Conservation (phyloP, 2,888 invertebrate species). For the Latrodectus elegans region DNA sequence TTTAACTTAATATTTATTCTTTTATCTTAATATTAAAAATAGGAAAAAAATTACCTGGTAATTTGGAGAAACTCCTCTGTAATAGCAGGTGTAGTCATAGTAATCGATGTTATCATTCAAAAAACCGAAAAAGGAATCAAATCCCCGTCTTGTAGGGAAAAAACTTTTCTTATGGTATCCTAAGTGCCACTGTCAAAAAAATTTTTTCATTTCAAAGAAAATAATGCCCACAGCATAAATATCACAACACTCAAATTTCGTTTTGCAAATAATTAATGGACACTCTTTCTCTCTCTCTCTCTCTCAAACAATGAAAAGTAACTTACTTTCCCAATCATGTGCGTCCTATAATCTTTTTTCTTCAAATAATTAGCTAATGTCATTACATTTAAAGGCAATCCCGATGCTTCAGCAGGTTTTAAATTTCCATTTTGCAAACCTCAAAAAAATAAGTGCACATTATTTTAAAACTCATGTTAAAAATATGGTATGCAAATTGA, state of each 20-base stretch:
- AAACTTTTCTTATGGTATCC: conserved; percentile 85
- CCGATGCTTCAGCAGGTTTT: conserved; percentile 86
- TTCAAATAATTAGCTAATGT: conserved; percentile 88
- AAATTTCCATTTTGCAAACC: conserved; percentile 86
- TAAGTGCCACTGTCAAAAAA: conserved; percentile 82
- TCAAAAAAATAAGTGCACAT: not conserved
- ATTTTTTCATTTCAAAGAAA: not conserved
- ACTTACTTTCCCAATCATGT: conserved; percentile 83
- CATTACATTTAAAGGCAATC: conserved; percentile 86
- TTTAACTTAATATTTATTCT: no score
- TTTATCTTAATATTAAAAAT: no score
- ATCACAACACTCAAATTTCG: not conserved
- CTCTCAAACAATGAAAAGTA: not conserved
- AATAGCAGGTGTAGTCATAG: conserved; percentile 83
- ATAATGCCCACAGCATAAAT: no score
- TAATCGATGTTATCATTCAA: conserved; percentile 94
- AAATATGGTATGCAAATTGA: no score
- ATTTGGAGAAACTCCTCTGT: conserved; percentile 9
- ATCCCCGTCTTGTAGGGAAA: conserved; percentile 85
- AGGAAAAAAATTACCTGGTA: no score
- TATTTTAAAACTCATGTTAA: no score
- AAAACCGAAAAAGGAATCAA: conserved; percentile 87
- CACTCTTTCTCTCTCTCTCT: not conserved
- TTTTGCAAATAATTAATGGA: not conserved
- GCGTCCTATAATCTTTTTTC: conserved; percentile 86